Conservation (phyloP, 2,888 invertebrate genomes). For the Drosophila falleni region DNA sequence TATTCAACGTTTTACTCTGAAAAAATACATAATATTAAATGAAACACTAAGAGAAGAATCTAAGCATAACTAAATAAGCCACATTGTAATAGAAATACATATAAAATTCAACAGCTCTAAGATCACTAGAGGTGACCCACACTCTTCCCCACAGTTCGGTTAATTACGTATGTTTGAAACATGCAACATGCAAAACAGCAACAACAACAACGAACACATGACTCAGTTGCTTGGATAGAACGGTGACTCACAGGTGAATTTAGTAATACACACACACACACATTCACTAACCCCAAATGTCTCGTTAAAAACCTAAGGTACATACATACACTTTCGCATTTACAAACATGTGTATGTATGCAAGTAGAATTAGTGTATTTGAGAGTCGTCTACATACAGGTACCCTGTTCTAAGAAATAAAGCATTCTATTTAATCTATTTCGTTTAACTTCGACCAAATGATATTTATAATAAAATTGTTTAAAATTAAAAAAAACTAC, state of each 20-base stretch:
- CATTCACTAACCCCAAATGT: slow-evolving; percentile 51
- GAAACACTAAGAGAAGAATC: background rate
- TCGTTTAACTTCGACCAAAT: background rate
- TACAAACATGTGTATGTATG: background rate
- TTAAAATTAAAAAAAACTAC: background rate
- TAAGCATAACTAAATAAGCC: background rate
- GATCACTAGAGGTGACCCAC: background rate
- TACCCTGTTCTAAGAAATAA: slow-evolving; percentile 7
- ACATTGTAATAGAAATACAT: background rate
- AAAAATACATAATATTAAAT: no score
- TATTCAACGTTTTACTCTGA: background rate
- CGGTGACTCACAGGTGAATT: slow-evolving; percentile 33
- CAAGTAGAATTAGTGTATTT: background rate
- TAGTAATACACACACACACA: slow-evolving; percentile 5
- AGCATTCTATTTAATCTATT: background rate
- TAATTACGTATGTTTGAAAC: slow-evolving; percentile 57
- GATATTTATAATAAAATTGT: background rate
- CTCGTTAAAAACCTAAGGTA: slow-evolving; percentile 41
- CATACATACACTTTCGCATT: slow-evolving; percentile 19
- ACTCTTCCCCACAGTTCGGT: slow-evolving; percentile 9
- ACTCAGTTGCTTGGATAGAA: slow-evolving; percentile 13
- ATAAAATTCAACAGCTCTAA: background rate
- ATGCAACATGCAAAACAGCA: slow-evolving; percentile 46
- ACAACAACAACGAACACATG: slow-evolving; percentile 5
- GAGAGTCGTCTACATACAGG: background rate